These are phyloP conservation scores for Salminus brasiliensis DNA, from an alignment of 2,113 vertebrate genomes.

Conservation along the genomic window DNA sequence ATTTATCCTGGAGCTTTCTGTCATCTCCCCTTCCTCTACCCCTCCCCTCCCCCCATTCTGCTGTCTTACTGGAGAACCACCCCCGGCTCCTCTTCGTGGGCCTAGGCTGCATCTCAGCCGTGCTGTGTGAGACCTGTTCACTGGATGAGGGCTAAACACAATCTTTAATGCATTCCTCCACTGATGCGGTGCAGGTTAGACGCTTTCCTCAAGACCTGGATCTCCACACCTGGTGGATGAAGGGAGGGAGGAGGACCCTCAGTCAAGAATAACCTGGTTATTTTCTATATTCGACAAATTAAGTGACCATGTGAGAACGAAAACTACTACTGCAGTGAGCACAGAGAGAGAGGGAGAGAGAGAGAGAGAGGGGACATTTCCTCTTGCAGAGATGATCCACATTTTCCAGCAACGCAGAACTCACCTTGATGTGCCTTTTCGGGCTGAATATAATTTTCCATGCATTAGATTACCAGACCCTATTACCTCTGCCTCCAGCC, in stretches of 20 bases:
- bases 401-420: constrained; percentile 30
- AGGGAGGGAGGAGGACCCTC: not conserved
- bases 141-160: not conserved
- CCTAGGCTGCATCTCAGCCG: constrained; percentile 46
- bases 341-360: no score
- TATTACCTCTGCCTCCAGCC: constrained; percentile 24
- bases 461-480: constrained; percentile 43
- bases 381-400: constrained; percentile 3
- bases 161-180: constrained; percentile 7
- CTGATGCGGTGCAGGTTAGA: constrained; percentile 55
- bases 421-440: constrained; percentile 49
- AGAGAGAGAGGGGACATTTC: no score
- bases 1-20: constrained; percentile 46
- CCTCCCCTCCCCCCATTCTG: constrained; percentile 34
- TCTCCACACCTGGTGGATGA: constrained; percentile 30
- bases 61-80: not conserved
- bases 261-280: not conserved
- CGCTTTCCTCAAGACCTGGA: constrained; percentile 57
- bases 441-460: constrained; percentile 37
- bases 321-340: not conserved
- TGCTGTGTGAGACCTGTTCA: constrained; percentile 17
- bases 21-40: no score
- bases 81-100: constrained; percentile 47
- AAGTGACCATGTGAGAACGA: not conserved
- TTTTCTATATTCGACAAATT: not conserved